Conservation (phyloP, 2,797 vertebrate genomes). For the Borostomias antarcticus region DNA sequence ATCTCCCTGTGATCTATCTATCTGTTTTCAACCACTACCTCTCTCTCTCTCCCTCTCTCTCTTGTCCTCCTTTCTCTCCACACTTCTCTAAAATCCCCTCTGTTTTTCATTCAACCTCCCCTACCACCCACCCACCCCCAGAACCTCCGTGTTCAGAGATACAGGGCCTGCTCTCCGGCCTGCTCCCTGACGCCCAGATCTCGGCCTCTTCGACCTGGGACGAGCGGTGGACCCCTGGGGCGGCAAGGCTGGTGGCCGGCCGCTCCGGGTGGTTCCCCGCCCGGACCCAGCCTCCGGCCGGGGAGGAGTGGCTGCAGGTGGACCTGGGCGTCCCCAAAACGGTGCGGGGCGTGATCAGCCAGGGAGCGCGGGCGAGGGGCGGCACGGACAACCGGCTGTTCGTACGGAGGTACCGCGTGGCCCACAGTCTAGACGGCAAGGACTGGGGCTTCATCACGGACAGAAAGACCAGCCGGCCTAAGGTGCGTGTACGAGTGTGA, state of each 20-base stretch:
- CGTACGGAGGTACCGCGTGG: conserved; percentile 92
- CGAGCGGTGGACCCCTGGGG: conserved; percentile 87
- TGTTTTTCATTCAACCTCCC: not conserved
- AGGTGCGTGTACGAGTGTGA: conserved; percentile 73
- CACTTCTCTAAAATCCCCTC: not conserved
- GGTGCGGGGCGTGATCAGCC: conserved; percentile 89
- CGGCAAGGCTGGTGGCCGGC: conserved; percentile 90
- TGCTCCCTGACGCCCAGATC: conserved; percentile 91
- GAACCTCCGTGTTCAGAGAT: conserved; percentile 92
- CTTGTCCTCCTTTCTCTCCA: not conserved
- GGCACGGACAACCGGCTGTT: conserved; percentile 80
- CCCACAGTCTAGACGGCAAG: conserved; percentile 87
- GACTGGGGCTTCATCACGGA: conserved; percentile 93
- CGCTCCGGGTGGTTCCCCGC: conserved; percentile 93
- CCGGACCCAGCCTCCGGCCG: conserved; percentile 83
- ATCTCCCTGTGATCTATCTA: too few species aligned
- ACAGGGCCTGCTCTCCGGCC: conserved; percentile 93
- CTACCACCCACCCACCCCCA: conserved; percentile 56
- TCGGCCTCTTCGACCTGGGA: conserved; percentile 89
- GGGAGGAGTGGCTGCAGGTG: conserved; percentile 96
- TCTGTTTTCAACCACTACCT: conserved; percentile 5
- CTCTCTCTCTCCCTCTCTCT: not conserved
- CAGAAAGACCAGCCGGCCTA: conserved; percentile 85
- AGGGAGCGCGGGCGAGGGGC: conserved; percentile 86
- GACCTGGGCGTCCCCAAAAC: conserved; percentile 85